phyloP scores from a whole-genome alignment of 2,888 invertebrate genomes.

The Trileptium ribeirensis region DNA sequence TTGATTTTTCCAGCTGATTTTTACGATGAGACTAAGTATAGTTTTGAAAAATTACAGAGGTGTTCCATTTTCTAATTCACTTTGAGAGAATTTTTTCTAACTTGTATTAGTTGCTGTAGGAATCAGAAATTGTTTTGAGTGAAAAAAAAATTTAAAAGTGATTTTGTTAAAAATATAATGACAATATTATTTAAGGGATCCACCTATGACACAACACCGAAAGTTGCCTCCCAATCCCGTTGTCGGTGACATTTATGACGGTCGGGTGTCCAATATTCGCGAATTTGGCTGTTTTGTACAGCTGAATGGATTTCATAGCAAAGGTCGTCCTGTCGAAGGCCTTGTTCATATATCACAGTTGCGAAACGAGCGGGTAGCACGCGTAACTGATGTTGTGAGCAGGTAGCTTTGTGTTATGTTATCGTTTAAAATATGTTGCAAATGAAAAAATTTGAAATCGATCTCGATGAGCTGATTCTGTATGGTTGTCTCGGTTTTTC shows the following conservation, averaged over 20 bases:
- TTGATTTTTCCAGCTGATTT: too few species aligned
- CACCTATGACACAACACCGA: slow-evolving; percentile 11
- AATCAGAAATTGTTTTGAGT: too few species aligned
- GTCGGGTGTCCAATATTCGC: slow-evolving; percentile 87
- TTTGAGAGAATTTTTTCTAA: too few species aligned
- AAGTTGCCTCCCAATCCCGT: slow-evolving; percentile 56
- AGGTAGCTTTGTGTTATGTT: slow-evolving; percentile 60
- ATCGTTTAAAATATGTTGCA: too few species aligned
- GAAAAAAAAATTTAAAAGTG: too few species aligned
- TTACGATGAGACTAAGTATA: too few species aligned
- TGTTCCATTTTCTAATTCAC: background rate
- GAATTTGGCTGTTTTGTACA: slow-evolving; percentile 98
- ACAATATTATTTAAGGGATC: background rate
- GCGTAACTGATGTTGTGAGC: slow-evolving; percentile 84
- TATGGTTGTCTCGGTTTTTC: too few species aligned
- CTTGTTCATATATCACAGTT: slow-evolving; percentile 83
- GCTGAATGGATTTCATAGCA: slow-evolving; percentile 70
- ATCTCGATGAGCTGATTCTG: too few species aligned
- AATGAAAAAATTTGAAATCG: too few species aligned
- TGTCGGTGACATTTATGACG: slow-evolving; percentile 71
- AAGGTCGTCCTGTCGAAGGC: slow-evolving; percentile 73
- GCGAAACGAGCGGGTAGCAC: slow-evolving; percentile 65
- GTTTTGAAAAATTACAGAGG: too few species aligned
- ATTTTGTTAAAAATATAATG: too few species aligned
- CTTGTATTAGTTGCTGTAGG: too few species aligned